Evolutionary conservation across 2,888 invertebrate species (phyloP).

Genomic region (Stomorhina lunata): DNA sequence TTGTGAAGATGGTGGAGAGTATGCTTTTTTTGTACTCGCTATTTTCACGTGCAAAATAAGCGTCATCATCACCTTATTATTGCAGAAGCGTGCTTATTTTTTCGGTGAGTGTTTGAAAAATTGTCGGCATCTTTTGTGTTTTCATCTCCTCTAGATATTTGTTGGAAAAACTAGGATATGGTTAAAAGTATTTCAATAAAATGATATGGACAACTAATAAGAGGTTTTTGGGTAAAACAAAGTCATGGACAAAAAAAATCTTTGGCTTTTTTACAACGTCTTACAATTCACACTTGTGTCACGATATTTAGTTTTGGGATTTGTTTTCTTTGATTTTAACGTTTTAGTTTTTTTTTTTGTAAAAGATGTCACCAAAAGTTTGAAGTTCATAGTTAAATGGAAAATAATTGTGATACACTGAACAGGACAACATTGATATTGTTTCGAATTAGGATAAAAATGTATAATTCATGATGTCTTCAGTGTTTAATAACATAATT

Average conservation of each 20-base stretch:
- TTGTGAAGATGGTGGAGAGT: background rate
- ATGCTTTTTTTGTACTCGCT: conserved; percentile 11
- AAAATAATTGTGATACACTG: conserved; percentile 1
- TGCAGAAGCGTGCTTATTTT: conserved; percentile 65
- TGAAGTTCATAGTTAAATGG: conserved; percentile 58
- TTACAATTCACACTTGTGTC: conserved; percentile 67
- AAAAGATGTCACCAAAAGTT: conserved; percentile 53
- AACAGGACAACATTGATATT: background rate
- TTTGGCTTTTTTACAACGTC: conserved; percentile 44
- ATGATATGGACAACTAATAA: conserved; percentile 60
- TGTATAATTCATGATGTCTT: too few species aligned
- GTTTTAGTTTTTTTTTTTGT: background rate
- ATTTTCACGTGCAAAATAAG: conserved; percentile 60
- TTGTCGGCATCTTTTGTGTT: conserved; percentile 67
- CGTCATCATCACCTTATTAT: conserved; percentile 59
- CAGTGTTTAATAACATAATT: too few species aligned
- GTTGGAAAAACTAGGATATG: conserved; percentile 49
- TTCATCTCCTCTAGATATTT: conserved; percentile 55
- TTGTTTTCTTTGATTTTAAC: conserved; percentile 14
- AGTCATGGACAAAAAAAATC: conserved; percentile 1
- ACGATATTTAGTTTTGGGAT: conserved; percentile 60
- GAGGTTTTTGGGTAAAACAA: conserved; percentile 37
- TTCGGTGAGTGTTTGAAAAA: conserved; percentile 65
- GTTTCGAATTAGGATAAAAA: too few species aligned
- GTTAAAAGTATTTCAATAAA: conserved; percentile 55